These are phyloP conservation scores for Micromussa lordhowensis DNA, from an alignment of 92 coral and sea anemone species.

Conservation along the genomic window DNA sequence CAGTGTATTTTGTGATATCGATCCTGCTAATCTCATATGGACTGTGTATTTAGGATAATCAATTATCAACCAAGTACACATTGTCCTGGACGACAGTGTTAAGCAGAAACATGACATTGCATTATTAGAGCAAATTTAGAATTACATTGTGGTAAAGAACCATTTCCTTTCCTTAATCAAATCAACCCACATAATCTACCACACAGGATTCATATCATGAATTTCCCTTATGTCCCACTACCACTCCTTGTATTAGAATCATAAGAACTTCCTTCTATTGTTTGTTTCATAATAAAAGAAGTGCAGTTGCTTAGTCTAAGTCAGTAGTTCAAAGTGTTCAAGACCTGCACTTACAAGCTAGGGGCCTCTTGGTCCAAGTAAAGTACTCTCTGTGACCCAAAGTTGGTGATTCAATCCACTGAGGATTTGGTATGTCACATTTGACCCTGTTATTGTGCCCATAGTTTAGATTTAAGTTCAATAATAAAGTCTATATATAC, in stretches of 20 bases:
- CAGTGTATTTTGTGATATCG: too few species aligned
- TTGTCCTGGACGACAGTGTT: constrained; percentile 74
- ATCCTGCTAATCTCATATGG: too few species aligned
- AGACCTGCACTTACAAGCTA: constrained; percentile 28
- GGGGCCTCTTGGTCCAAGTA: constrained; percentile 15
- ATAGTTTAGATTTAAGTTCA: not conserved
- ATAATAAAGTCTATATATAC: not conserved
- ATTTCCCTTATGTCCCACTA: constrained; percentile 19
- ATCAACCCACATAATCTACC: constrained; percentile 27
- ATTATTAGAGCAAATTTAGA: too few species aligned
- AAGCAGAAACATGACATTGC: too few species aligned
- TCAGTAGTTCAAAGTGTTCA: constrained; percentile 19
- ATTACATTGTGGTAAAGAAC: too few species aligned
- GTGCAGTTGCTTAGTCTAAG: constrained; percentile 18
- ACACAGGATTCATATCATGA: constrained; percentile 11
- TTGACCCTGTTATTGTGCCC: too few species aligned
- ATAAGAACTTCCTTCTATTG: constrained; percentile 16
- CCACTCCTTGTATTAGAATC: constrained; percentile 10
- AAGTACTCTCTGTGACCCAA: constrained; percentile 16
- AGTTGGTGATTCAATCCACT: constrained; percentile 15
- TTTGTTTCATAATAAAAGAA: constrained; percentile 8
- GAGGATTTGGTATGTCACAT: constrained; percentile 10
- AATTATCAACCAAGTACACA: constrained; percentile 10
- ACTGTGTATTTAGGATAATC: not conserved
- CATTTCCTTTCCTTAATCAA: too few species aligned